phyloP scores from a whole-genome alignment of 2,113 vertebrate species.

The Raphicerus campestris region DNA sequence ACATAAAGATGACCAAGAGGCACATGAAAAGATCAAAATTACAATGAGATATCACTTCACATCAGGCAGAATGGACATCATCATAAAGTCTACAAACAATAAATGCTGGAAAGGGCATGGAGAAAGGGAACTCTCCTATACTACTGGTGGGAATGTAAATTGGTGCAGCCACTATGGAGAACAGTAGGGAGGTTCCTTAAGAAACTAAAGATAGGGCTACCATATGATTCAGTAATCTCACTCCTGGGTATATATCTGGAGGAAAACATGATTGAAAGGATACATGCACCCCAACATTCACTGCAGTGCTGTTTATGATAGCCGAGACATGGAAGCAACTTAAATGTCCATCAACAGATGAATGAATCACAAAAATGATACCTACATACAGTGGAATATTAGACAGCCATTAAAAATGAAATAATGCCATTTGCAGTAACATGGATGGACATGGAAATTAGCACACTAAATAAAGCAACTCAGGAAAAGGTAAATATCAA shows the following conservation, averaged over 20 bases:
- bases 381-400: neutral
- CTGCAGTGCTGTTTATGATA: neutral
- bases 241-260: neutral
- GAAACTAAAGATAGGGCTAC: neutral
- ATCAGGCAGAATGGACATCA: neutral
- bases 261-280: neutral
- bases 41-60: neutral
- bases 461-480: neutral
- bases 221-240: neutral
- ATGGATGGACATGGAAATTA: neutral
- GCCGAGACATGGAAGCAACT: neutral
- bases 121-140: neutral
- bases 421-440: neutral
- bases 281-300: neutral
- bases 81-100: neutral
- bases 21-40: neutral
- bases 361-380: neutral
- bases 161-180: neutral
- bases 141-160: neutral
- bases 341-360: neutral
- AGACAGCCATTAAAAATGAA: neutral
- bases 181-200: neutral
- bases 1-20: neutral
- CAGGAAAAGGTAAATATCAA: neutral
- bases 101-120: neutral